Base-by-base conservation (phyloP, 2,113 vertebrate species). In the Vidua chalybeata region DNA sequence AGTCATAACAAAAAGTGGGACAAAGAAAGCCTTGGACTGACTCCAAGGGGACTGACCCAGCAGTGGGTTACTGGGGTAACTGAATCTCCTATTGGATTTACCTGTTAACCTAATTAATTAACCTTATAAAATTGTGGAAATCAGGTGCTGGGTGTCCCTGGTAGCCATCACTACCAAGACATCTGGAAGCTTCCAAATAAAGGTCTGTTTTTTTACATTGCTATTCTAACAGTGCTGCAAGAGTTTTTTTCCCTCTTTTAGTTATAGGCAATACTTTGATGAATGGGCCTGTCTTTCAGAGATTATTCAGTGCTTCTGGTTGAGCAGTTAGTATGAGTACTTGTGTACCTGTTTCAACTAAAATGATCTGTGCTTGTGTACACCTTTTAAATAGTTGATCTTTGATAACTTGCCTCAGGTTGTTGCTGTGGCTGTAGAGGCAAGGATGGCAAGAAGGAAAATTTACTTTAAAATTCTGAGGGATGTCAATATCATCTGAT, bases 141-240 rank as follows among this genome's bases (percentile, higher is more conserved):
- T 24, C 0, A 0, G 7, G 5, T 35, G 2, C 16, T 49, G 8
- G 13, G 6, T 67, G 24, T 35, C 48, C 30, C 15, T 61, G 58
- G 35, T 18, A 27, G 15, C 8, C 20, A 49, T 49, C 31, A 66
- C 10, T n/a, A 21, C 20, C 14, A 49, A 30, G 71, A 31, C 20
- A 58, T 6, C 20, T 67, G 16, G 35, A 67, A 58, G 10, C 72
- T 76, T 75, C 20, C 15, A 41, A n/a, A 28, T 35, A n/a, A 48
- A 39, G 28, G 20, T 41, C 24, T 75, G 8, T 3, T 41, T 56
- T 84, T 66, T 48, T 10, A 30, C 30, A 41, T 58, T 26, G 24
- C 8, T 58, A 16, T 58, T 66, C 16, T 85, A 41, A 35, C 8
- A 21, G 16, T 3, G 8, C 15, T 56, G 20, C 20, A 16, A 41